phyloP scores from a whole-genome alignment of 1,140 invertebrate genomes.

The Euwallacea fornicatus region DNA sequence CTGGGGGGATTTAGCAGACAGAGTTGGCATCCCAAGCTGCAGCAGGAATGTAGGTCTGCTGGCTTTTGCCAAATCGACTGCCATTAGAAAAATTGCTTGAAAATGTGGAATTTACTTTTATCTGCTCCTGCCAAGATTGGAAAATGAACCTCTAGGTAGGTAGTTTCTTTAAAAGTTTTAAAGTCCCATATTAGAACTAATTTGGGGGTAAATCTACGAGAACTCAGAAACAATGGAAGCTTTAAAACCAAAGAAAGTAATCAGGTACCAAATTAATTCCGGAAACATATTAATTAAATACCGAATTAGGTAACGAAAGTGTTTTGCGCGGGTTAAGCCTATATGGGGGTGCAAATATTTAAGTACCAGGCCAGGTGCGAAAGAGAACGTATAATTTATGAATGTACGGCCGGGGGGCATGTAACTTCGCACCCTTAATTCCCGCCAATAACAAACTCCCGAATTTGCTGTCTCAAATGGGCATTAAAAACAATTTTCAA shows the following conservation, averaged over 20 bases:
- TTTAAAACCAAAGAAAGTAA: background rate
- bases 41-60: constrained; percentile 3
- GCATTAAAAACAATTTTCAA: too few relatives aligned
- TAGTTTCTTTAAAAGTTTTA: background rate
- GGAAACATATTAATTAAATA: background rate
- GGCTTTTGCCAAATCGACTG: constrained; percentile 12
- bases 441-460: too few relatives aligned
- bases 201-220: background rate
- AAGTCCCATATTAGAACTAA: background rate
- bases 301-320: background rate
- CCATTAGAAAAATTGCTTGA: constrained; percentile 16
- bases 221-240: background rate
- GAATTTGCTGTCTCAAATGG: too few relatives aligned
- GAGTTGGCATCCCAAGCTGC: constrained; percentile 7
- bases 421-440: too few relatives aligned
- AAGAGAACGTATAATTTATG: background rate
- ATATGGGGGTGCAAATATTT: background rate
- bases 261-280: background rate
- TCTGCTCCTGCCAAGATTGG: background rate
- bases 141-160: background rate
- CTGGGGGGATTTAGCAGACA: constrained; percentile 15
- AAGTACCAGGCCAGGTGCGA: background rate
- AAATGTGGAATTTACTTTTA: constrained; percentile 6
- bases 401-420: background rate
- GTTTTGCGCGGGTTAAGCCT: background rate